A percentile compares a stretch with the other conserved stretches of the same genome.
Conservation (phyloP, 2,888 invertebrate genomes). For the Petrolisthes manimaculis region DNA sequence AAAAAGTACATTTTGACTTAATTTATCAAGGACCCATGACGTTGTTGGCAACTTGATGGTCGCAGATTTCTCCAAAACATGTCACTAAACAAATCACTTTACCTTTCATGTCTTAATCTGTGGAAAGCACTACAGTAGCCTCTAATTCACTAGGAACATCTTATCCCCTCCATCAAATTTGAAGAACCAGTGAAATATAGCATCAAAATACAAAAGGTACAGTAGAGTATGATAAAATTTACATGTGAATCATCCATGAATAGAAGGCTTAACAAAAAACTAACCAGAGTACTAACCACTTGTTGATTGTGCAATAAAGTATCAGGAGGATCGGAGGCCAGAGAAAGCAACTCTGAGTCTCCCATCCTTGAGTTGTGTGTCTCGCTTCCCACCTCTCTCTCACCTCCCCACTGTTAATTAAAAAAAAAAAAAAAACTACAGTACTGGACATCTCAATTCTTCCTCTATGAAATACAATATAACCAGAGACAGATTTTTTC, state of each 20-base stretch:
- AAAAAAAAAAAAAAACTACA: neutral
- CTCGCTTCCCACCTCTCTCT: neutral
- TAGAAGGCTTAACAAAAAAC: neutral
- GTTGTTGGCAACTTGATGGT: no score
- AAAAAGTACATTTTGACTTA: no score
- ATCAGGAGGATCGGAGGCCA: neutral
- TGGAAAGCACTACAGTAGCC: no score
- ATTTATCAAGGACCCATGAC: no score
- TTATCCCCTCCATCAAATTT: neutral
- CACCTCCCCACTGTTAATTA: neutral
- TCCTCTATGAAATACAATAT: neutral
- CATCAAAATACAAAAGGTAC: neutral
- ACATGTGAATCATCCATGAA: neutral
- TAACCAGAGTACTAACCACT: neutral
- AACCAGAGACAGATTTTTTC: neutral
- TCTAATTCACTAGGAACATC: no score
- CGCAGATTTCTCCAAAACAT: no score
- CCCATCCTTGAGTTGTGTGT: neutral
- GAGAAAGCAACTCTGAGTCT: neutral
- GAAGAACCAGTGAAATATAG: neutral
- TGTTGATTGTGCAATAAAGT: neutral
- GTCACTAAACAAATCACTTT: no score
- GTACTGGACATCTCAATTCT: neutral
- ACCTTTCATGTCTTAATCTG: no score
- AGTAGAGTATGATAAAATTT: neutral